These are phyloP conservation scores for Globicephala melas DNA, from an alignment of 2,113 vertebrate species.

Conservation along the genomic window DNA sequence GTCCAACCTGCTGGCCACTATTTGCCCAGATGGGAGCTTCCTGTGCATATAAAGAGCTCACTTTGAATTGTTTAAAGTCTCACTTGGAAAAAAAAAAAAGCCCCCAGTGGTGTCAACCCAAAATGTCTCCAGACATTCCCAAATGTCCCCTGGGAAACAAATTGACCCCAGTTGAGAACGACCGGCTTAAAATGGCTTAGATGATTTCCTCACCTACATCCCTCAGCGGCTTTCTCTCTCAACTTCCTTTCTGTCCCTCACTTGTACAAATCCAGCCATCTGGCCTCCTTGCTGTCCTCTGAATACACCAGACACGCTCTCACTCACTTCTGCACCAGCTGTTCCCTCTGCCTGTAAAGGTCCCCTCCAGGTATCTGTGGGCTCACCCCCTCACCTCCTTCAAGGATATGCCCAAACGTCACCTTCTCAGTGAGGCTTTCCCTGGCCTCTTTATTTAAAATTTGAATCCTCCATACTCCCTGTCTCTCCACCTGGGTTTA, in stretches of 20 bases:
- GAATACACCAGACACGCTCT: not conserved
- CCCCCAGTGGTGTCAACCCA: not conserved
- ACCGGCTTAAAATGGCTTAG: not conserved
- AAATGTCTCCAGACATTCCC: not conserved
- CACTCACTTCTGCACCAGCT: not conserved
- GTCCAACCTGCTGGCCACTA: not conserved
- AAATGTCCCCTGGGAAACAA: not conserved
- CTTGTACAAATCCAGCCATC: not conserved
- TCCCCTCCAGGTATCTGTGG: not conserved
- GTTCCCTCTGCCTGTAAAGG: not conserved
- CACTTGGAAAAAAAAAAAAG: not conserved
- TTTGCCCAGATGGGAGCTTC: not conserved
- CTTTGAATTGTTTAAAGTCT: not conserved
- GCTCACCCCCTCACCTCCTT: not conserved
- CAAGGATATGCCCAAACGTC: not conserved
- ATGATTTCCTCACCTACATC: not conserved
- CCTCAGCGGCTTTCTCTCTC: not conserved
- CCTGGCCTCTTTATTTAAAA: not conserved
- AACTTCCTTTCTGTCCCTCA: not conserved
- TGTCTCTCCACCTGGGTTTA: not conserved
- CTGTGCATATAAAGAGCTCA: not conserved
- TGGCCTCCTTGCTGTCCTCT: not conserved
- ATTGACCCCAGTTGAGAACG: not conserved
- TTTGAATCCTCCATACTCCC: not conserved
- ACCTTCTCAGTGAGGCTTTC: not conserved